Base-by-base conservation (phyloP, 2,888 invertebrate species). In the Rugalucina vietnamica region DNA sequence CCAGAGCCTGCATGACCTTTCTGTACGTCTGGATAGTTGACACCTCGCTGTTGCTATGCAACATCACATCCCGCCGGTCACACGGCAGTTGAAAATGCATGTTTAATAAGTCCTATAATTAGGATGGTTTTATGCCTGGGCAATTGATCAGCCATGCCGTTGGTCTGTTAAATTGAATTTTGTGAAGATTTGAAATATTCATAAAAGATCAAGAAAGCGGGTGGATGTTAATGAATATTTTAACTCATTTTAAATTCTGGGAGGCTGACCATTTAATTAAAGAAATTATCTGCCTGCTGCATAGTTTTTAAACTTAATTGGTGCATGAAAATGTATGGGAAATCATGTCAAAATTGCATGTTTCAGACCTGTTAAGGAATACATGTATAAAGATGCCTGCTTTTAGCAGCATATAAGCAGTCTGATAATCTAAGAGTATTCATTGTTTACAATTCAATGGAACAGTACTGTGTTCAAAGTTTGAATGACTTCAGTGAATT, bases 31-130 rank as follows among this genome's bases (percentile, higher is more conserved):
- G 34, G 32, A 5, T 65, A n/a, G 65, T 32, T 65, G 65, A 65
- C 65, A 65, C 65, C 21, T 36, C 37, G 39, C 29, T 37, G 76
- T 76, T 60, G 57, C 65, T 60, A 34, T 24, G 76, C 76, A 76
- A 76, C 60, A 60, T 29, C 76, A 76, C 39, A 57, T 65, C 60
- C 39, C 24, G 21, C 3, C 1, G 65, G 32, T 10, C 65, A 65
- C 34, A 34, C 1, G 21, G 2, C 1, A 1, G 2, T 65, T 34
- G 34, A 34, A 65, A 32, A 65, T 34, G 65, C 65, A 65, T 65
- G 24, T 12, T 34, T 65, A 65, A 65, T 65, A 10, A 65, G 34
- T 12, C 65, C 4, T 65, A 34, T 29, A 65, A 60, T 65, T 34
- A 12, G 21, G 34, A 14, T 5, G 29, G 34, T 29, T 32, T 32